Evolutionary conservation across 2,888 invertebrate genomes (phyloP), one percentile per base, ranked within the genome.

Genomic region (Pharmacophagus antenor): DNA sequence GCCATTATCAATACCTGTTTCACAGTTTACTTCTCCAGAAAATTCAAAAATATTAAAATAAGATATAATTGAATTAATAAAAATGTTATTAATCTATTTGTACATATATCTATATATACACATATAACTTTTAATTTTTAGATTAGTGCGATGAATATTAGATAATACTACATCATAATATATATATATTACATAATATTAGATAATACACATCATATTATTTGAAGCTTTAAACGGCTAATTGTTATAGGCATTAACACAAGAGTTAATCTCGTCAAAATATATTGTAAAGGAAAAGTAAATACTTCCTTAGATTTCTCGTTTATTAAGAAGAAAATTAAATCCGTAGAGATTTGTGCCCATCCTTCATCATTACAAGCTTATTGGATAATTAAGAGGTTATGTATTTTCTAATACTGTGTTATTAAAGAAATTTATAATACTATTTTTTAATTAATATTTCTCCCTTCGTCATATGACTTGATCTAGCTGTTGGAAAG

Each of bases 401-500:
- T 15, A 31, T 31, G 12, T 3, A 31, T 31, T 17, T 17, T 42
- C 27, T 31, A 42, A 42, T n/a, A 17, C 42, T 25, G 12, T 17
- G 27, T 10, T 20, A n/a, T 21, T 18, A 47, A 44, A 12, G 18
- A 23, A 53, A 44, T 47, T 55, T 55, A 17, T 21, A n/a, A n/a
- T n/a, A n/a, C n/a, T 47, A 55, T 47, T 55, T 55, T 47, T n/a
- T 55, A 55, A 47, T 47, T 27, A 47, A 55, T 50, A 50, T 25
- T 20, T n/a, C 42, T 44, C 25, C 23, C 50, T 3, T 53, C 12
- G 23, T 25, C 21, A 49, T 58, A 27, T 31, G 22, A 54, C 15
- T 41, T 54, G 49, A 59, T 59, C 27, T 49, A 49, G 53, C 42
- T 49, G 21, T 58, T 48, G 49, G 53, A 54, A 54, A 59, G 59